Evolutionary conservation across 2,113 vertebrate genomes (phyloP), one percentile per base, ranked within the genome.

Genomic region (Heterotilapia buettikoferi): DNA sequence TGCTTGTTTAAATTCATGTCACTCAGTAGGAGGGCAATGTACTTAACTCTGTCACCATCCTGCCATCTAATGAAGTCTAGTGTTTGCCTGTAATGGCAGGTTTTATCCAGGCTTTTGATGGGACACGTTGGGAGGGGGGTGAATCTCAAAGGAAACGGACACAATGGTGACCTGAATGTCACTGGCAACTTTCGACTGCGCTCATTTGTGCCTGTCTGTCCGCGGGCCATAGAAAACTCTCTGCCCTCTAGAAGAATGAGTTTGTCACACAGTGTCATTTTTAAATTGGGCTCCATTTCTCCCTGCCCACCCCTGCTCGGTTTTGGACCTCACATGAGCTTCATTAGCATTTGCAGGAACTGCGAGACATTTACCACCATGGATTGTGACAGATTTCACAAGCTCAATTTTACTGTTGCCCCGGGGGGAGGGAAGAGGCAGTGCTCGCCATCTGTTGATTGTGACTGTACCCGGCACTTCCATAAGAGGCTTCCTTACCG

Each of bases 321-420:
- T 88, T 92, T 92, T 94, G 93, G 93, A 94, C 93, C 92, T 93
- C 90, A 92, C 92, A 93, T 89, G 92, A 95, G 93, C 90, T 89
- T 88, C 93, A 95, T 95, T 96, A 96, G 94, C 95, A 95, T 95
- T 96, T 94, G 90, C 91, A 91, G 90, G 90, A 94, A 95, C 92
- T 86, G 85, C 5, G 84, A 95, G 95, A 96, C 95, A 95, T 95
- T 96, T 95, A 92, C 91, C 94, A 92, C 95, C 92, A 88, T 87
- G 91, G 93, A 94, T 94, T 93, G 92, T 96, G 96, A 95, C 94
- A 96, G 92, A 95, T 96, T 95, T 96, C 94, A 95, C 94, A 93
- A 92, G 92, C 91, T 92, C 87, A 91, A 66, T 94, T 95, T 95
- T 91, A 92, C 92, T 92, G 89, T 92, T 92, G 93, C 94, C 95